phyloP scores from a whole-genome alignment of 2,888 invertebrate species.

The Rhagium mordax region DNA sequence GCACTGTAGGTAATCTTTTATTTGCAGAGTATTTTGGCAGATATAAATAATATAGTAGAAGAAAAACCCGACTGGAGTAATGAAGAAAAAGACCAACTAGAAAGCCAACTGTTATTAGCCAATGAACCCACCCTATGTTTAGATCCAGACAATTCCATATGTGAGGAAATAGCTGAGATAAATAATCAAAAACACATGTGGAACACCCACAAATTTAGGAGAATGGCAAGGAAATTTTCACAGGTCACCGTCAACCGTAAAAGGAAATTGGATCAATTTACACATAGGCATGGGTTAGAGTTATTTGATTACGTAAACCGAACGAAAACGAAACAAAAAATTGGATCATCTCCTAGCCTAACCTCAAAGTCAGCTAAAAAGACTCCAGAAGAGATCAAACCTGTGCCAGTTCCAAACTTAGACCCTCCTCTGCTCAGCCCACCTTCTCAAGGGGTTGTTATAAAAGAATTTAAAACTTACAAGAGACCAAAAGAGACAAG shows the following conservation, averaged over 20 bases:
- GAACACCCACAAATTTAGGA: conserved; percentile 81
- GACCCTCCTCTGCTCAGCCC: conserved; percentile 40
- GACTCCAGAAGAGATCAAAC: conserved; percentile 47
- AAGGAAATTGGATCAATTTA: conserved; percentile 88
- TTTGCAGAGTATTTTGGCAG: conserved; percentile 64
- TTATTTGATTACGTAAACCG: conserved; percentile 79
- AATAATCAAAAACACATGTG: conserved; percentile 83
- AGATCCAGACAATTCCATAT: conserved; percentile 89
- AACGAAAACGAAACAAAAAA: conserved; percentile 69
- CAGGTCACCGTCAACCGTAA: conserved; percentile 87
- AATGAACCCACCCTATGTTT: conserved; percentile 91
- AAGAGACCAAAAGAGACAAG: conserved; percentile 69
- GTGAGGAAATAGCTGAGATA: conserved; percentile 81
- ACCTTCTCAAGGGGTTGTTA: conserved; percentile 69
- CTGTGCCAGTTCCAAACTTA: conserved; percentile 42
- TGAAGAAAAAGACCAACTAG: conserved; percentile 84
- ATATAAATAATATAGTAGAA: conserved; percentile 65
- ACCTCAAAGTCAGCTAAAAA: conserved; percentile 74
- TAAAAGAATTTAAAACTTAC: conserved; percentile 67
- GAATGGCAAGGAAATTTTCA: conserved; percentile 85
- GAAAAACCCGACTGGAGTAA: conserved; percentile 75
- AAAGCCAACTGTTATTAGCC: conserved; percentile 88
- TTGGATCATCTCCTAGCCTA: conserved; percentile 57
- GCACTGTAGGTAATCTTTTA: neutral
- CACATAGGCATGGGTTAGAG: conserved; percentile 85